Evolutionary conservation across 2,888 invertebrate genomes (phyloP).

Genomic region (Parasteatoda lunata): DNA sequence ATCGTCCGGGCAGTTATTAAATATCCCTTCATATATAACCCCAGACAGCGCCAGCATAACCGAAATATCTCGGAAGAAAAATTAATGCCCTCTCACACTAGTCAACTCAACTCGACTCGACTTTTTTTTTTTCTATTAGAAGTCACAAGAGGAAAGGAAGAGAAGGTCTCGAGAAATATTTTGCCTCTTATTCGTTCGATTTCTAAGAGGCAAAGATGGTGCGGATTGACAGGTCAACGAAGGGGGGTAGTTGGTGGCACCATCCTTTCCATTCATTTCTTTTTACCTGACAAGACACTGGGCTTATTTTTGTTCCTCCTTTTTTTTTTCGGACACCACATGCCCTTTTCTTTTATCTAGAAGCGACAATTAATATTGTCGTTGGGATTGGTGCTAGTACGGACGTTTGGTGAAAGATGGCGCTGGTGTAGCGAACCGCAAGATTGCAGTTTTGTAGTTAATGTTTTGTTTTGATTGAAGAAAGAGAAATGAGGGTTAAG

Average conservation of each 20-base stretch:
- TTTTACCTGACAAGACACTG: constrained; percentile 37
- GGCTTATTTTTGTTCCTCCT: background rate
- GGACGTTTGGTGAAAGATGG: background rate
- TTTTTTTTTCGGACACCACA: background rate
- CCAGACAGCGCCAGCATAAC: background rate
- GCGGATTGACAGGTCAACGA: background rate
- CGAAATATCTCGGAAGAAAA: background rate
- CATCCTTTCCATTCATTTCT: constrained; percentile 9
- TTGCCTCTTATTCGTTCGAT: background rate
- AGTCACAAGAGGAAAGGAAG: background rate
- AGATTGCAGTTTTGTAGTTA: background rate
- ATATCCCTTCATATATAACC: background rate
- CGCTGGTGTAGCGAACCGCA: constrained; percentile 19
- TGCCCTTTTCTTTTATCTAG: background rate
- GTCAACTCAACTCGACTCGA: background rate
- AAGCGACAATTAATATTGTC: constrained; percentile 5
- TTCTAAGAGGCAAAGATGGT: background rate
- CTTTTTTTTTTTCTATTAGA: background rate
- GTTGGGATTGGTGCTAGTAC: background rate
- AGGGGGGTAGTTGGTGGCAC: background rate
- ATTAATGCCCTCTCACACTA: background rate
- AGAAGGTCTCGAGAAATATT: background rate
- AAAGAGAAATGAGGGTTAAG: background rate
- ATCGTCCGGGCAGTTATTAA: background rate
- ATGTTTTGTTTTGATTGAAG: background rate